A percentile compares a stretch with the other conserved stretches of the same genome.
These are phyloP conservation scores for Thymelicus lineola DNA, from an alignment of 2,888 invertebrate genomes.

Conservation along the genomic window DNA sequence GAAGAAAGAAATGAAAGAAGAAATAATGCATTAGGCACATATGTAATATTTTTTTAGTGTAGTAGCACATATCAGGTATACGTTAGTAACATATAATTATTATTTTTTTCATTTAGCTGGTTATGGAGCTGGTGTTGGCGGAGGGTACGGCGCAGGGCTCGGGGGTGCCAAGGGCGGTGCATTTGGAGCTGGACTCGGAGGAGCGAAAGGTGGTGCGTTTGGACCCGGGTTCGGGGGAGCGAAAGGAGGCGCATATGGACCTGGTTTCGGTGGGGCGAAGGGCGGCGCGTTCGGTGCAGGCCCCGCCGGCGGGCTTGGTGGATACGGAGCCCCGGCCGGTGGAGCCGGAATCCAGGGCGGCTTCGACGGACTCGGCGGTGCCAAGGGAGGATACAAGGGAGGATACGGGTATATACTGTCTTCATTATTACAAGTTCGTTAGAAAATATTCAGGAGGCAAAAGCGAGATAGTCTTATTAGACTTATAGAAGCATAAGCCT, in stretches of 20 bases:
- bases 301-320: conserved; percentile 20
- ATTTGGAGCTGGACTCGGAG: conserved; percentile 33
- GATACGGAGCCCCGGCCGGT: too few species aligned
- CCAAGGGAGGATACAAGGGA: conserved; percentile 49
- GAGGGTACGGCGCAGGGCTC: conserved; percentile 41
- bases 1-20: too few species aligned
- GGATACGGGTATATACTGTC: conserved; percentile 55
- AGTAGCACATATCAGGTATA: too few species aligned
- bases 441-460: too few species aligned
- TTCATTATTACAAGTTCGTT: too few species aligned
- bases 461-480: too few species aligned
- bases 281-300: conserved; percentile 35
- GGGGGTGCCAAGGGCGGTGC: conserved; percentile 45
- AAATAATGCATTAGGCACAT: too few species aligned
- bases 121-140: conserved; percentile 36
- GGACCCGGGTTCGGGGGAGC: too few species aligned
- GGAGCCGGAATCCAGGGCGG: neutral
- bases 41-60: too few species aligned
- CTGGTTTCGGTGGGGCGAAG: conserved; percentile 37
- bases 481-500: too few species aligned
- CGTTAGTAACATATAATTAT: too few species aligned
- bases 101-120: conserved; percentile 34
- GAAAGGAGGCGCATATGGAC: conserved; percentile 43
- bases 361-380: conserved; percentile 39
- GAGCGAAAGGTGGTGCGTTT: too few species aligned